Percentiles rank a stretch among this genome's conserved stretches.
Conservation (phyloP, 2,113 vertebrate genomes). For the Polypterus senegalus region DNA sequence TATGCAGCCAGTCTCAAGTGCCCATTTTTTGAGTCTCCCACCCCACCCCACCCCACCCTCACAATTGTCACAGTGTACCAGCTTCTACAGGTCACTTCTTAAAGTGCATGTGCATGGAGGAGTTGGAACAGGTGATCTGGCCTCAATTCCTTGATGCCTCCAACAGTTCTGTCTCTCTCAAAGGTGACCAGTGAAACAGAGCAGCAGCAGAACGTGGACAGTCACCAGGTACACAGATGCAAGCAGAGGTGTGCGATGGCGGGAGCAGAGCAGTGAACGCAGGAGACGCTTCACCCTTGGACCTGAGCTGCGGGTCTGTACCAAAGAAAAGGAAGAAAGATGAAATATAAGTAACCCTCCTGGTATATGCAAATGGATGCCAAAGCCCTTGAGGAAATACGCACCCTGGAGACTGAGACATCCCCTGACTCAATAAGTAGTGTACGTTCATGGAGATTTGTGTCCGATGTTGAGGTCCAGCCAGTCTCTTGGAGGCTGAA, state of each 20-base stretch:
- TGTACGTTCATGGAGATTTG: slow-evolving; percentile 48
- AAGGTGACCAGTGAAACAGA: slow-evolving; percentile 76
- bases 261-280: slow-evolving; percentile 55
- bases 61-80: too few species aligned
- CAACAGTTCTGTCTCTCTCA: slow-evolving; percentile 31
- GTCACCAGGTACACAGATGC: slow-evolving; percentile 61
- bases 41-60: too few species aligned
- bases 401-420: slow-evolving; percentile 57
- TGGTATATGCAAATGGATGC: not conserved
- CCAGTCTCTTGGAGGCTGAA: slow-evolving; percentile 51
- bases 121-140: not conserved
- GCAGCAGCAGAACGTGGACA: slow-evolving; percentile 69
- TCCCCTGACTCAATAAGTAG: slow-evolving; percentile 60
- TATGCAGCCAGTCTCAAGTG: too few species aligned
- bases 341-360: not conserved
- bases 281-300: slow-evolving; percentile 55
- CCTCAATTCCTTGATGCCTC: too few species aligned
- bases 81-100: too few species aligned
- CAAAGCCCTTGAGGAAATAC: slow-evolving; percentile 11
- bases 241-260: slow-evolving; percentile 67
- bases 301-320: slow-evolving; percentile 48
- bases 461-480: slow-evolving; percentile 40
- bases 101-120: too few species aligned
- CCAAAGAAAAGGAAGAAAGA: slow-evolving; percentile 14
- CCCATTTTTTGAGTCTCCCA: too few species aligned